A percentile compares a stretch with the other conserved stretches of the same genome.
Evolutionary conservation across 2,797 vertebrate species (phyloP).

Genomic region (Phrynocephalus guinanensis): DNA sequence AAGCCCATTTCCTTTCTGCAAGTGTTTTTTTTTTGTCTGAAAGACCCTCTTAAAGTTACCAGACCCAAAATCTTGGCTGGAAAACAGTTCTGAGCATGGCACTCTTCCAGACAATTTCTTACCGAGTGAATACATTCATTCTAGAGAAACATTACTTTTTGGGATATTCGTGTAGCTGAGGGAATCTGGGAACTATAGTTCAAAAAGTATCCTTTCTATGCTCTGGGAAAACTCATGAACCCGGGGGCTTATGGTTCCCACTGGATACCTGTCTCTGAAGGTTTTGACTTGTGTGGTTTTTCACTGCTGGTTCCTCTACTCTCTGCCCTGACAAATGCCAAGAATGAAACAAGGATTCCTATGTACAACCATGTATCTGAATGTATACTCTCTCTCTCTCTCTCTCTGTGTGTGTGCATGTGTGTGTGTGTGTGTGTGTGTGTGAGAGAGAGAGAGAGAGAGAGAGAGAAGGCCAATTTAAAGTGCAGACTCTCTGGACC

Average conservation of each 20-base stretch:
- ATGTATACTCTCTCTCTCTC: background rate
- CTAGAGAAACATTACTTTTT: slow-evolving; percentile 6
- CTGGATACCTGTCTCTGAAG: no score
- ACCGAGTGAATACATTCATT: slow-evolving; percentile 3
- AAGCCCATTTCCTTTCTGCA: slow-evolving; percentile 49
- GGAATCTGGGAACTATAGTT: background rate
- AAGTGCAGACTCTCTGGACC: background rate
- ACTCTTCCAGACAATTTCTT: slow-evolving; percentile 1
- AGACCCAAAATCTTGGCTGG: slow-evolving; percentile 15
- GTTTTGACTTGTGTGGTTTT: background rate
- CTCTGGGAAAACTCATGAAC: no score
- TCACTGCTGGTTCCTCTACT: no score
- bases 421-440: no score
- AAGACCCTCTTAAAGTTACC: slow-evolving; percentile 37
- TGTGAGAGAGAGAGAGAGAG: no score
- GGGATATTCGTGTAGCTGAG: background rate
- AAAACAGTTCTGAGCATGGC: slow-evolving; percentile 13
- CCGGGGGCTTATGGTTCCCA: no score
- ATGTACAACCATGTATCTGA: background rate
- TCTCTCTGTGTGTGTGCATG: no score
- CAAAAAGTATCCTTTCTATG: no score
- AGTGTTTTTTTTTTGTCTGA: slow-evolving; percentile 8
- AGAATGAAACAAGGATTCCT: background rate
- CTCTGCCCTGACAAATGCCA: background rate
- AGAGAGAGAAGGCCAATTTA: background rate